These are phyloP conservation scores for Pteruthius melanotis DNA, from an alignment of 2,113 vertebrate species.

Conservation along the genomic window DNA sequence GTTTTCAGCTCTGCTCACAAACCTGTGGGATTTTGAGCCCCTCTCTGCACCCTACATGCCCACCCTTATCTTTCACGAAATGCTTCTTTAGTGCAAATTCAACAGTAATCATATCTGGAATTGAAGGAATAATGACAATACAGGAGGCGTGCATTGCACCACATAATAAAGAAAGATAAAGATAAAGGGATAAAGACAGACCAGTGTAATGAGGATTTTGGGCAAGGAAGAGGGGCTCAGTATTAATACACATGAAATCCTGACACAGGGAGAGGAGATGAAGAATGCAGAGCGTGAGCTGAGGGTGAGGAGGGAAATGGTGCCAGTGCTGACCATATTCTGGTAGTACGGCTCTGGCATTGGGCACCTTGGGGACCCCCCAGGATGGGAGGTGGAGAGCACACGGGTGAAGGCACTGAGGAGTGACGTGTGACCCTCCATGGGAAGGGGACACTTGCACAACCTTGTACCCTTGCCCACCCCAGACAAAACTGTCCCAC, in stretches of 20 bases:
- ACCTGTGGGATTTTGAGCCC: background rate
- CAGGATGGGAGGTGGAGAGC: background rate
- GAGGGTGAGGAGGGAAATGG: background rate
- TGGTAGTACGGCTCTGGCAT: fast-evolving
- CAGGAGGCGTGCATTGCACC: fast-evolving
- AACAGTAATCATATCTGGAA: background rate
- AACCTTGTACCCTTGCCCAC: background rate
- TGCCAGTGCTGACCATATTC: background rate
- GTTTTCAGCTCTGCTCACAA: background rate
- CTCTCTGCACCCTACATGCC: background rate
- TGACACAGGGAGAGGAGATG: background rate
- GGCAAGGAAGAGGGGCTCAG: background rate
- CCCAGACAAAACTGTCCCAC: background rate
- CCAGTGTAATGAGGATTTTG: fast-evolving
- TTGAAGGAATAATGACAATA: background rate
- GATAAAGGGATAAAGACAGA: background rate
- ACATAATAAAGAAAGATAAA: background rate
- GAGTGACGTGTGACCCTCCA: background rate
- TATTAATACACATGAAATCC: background rate
- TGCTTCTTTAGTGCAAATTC: background rate
- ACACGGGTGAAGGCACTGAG: background rate
- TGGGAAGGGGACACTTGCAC: background rate
- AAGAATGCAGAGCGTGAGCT: background rate
- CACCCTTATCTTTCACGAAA: background rate
- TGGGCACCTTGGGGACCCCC: background rate